Base-by-base conservation (phyloP, 2,888 invertebrate genomes). In the Himalopsyche anomala region DNA sequence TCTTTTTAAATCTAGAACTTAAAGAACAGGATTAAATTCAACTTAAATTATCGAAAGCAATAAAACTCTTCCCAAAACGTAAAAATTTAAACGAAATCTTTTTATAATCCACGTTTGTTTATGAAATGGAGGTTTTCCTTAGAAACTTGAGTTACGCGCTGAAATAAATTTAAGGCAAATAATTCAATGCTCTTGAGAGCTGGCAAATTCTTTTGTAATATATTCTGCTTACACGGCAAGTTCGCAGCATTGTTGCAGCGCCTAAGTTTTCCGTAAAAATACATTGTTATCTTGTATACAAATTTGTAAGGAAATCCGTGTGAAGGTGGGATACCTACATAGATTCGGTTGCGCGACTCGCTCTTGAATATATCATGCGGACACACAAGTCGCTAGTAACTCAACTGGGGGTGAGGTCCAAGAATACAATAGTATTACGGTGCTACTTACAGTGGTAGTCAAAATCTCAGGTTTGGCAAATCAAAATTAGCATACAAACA, bases 201-300 rank as follows among this genome's bases (percentile, higher is more conserved):
- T 54, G 85, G 86, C 82, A 83, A 86, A 87, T 86, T 86, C 86
- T 86, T 86, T 82, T 81, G 88, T 88, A 88, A 88, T 87, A 56
- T 88, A 87, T 88, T 88, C 86, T 80, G 87, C 84, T 81, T 83
- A 84, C 85, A 84, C 74, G 38, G 56, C 80, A 83, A 86, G 83
- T 86, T 86, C 84, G 56, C 54, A 84, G 55, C 85, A 84, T 86
- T 55, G 81, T 79, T 84, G 87, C 84, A 85, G 82, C 87, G 87
- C 84, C 84, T 79, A 87, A 88, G 85, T 88, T 88, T 86, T 80
- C 87, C 82, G 85, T 87, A 88, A 88, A 88, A 87, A 88, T 88
- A 85, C 86, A 87, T 88, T 88, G 88, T 88, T 88, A 87, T 88
- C 88, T 87, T 85, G 88, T 87, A 85, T 87, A 87, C 86, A 87